phyloP scores from a whole-genome alignment of 2,888 invertebrate genomes.

The Drosophila dives region DNA sequence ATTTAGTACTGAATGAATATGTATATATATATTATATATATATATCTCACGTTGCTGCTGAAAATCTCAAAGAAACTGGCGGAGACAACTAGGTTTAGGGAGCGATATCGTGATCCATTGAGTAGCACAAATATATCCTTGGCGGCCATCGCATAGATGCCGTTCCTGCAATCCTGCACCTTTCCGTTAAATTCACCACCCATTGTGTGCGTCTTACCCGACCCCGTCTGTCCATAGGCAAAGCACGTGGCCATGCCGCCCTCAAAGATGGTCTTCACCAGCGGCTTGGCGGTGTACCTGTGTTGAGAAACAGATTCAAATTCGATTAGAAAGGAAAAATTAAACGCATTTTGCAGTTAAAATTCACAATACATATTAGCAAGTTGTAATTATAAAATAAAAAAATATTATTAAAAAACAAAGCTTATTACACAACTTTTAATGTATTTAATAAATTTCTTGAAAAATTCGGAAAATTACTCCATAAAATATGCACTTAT shows the following conservation, averaged over 20 bases:
- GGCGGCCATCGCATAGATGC: slow-evolving; percentile 99
- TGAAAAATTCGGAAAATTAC: neutral
- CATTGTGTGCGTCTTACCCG: slow-evolving; percentile 99
- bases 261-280: slow-evolving; percentile 99
- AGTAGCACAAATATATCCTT: slow-evolving; percentile 96
- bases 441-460: too few relatives aligned
- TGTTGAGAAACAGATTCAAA: neutral
- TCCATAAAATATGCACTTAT: neutral
- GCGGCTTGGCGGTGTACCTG: slow-evolving; percentile 97
- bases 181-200: slow-evolving; percentile 98
- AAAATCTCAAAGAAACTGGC: slow-evolving; percentile 99
- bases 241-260: slow-evolving; percentile 99
- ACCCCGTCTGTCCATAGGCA: slow-evolving; percentile 99
- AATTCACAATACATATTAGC: neutral
- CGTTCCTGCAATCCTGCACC: slow-evolving; percentile 98
- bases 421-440: too few relatives aligned
- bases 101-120: slow-evolving; percentile 92
- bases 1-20: neutral
- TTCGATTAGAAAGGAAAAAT: neutral
- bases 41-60: slow-evolving; percentile 93
- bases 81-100: slow-evolving; percentile 94
- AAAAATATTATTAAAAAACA: too few relatives aligned
- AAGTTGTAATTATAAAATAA: too few relatives aligned
- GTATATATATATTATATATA: neutral
- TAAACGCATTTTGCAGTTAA: neutral